phyloP scores from a whole-genome alignment of 2,888 invertebrate genomes.

The Aphidoletes aphidimyza region DNA sequence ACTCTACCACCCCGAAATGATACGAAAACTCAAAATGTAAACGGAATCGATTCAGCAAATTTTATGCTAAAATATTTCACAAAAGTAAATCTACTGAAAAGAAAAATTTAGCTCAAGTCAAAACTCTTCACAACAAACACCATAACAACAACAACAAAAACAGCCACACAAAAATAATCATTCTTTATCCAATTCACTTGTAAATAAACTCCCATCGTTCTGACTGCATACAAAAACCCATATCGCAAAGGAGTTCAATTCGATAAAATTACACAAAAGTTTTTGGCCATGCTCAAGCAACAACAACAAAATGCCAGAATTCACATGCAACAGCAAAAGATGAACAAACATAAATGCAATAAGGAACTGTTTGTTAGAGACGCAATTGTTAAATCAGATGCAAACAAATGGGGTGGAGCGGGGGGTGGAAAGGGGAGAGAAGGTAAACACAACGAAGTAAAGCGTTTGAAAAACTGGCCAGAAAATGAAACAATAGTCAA shows the following conservation, averaged over 20 bases:
- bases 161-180: neutral
- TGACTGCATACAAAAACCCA: neutral
- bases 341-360: neutral
- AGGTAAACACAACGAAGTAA: neutral
- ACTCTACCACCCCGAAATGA: neutral
- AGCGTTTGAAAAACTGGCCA: neutral
- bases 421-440: too few relatives aligned
- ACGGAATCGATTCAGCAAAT: slow-evolving; percentile 9
- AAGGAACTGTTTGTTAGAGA: neutral
- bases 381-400: neutral
- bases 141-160: neutral
- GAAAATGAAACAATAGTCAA: slow-evolving; percentile 38
- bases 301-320: neutral
- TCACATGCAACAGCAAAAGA: neutral
- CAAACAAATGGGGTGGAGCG: too few relatives aligned
- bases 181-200: slow-evolving; percentile 23
- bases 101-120: neutral
- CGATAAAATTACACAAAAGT: slow-evolving; percentile 33
- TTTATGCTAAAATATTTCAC: slow-evolving; percentile 37
- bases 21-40: neutral
- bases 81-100: slow-evolving; percentile 14
- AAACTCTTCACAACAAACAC: neutral
- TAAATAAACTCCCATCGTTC: neutral
- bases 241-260: slow-evolving; percentile 1
- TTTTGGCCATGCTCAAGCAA: neutral